Evolutionary conservation across 2,888 invertebrate species (phyloP).

Genomic region (Papilio elwesi): DNA sequence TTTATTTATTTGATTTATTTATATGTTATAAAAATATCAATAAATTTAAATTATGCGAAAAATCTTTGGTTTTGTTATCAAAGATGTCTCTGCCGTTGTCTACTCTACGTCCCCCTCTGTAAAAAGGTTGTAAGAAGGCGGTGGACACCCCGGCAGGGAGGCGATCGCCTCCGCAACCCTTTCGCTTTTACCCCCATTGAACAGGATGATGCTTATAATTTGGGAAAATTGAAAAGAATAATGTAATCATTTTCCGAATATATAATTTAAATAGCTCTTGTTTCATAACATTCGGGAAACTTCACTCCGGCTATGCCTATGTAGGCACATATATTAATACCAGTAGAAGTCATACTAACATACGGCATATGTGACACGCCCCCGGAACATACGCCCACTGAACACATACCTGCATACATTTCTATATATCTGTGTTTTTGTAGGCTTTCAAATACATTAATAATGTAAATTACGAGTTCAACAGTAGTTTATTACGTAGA

Average conservation of each 20-base stretch:
- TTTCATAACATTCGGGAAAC: too few relatives aligned
- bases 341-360: background rate
- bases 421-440: background rate
- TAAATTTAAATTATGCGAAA: background rate
- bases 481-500: background rate
- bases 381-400: constrained; percentile 18
- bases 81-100: constrained; percentile 66
- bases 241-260: background rate
- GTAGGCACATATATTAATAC: too few relatives aligned
- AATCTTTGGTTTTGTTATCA: constrained; percentile 33
- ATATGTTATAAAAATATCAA: too few relatives aligned
- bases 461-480: background rate
- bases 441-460: background rate
- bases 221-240: constrained; percentile 46
- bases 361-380: constrained; percentile 13
- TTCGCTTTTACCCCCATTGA: constrained; percentile 81
- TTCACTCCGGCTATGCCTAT: too few relatives aligned
- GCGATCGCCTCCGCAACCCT: constrained; percentile 82
- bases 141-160: constrained; percentile 75
- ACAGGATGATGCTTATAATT: constrained; percentile 67
- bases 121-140: constrained; percentile 84
- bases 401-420: background rate
- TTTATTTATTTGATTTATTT: too few relatives aligned
- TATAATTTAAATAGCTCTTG: background rate
- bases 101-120: constrained; percentile 78